Evolutionary conservation across 2,888 invertebrate species (phyloP), one percentile per base, ranked within the genome.

Genomic region (Trisateles emortualis): DNA sequence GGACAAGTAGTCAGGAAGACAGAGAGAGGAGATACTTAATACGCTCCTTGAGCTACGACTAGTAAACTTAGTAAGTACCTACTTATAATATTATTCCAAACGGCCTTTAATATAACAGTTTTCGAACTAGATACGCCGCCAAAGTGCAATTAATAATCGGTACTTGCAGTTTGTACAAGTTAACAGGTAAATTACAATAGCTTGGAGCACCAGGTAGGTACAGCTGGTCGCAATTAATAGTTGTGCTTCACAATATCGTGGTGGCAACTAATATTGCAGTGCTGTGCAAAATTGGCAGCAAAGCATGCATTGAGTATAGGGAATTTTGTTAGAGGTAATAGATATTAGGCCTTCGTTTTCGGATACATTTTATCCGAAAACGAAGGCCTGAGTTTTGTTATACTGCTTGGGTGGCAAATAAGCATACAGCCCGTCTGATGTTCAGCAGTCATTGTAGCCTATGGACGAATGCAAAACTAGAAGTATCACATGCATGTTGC

Each of bases 181-280:
- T 63, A 44, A 47, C 68, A 65, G 50, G 65, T 73, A 65, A 64
- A 65, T 72, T 62, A 68, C 51, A 64, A 46, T 60, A 51, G 35
- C 32, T 30, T 30, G 5, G 16, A 40, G 24, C 41, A 52, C 26
- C 50, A 65, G 55, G 64, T 62, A 65, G 55, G 64, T 62, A 62
- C 56, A 55, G 48, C 59, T 52, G 47, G 58, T 56, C n/a, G 52
- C 44, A 64, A 75, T 71, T 73, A 71, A 73, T 74, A 70, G 56
- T 64, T 61, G 29, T 40, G 38, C 45, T 57, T 38, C 13, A 42
- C 11, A 43, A 30, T 43, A 50, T 19, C 26, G 17, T 11, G 38
- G 14, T n/a, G 11, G 35, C 19, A 43, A 36, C 26, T 17, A 30
- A 36, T 42, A 40, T 29, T 42, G 17, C 29, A 26, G 1, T 19